Evolutionary conservation across 2,113 vertebrate genomes (phyloP).

Genomic region (Balaeniceps rex): DNA sequence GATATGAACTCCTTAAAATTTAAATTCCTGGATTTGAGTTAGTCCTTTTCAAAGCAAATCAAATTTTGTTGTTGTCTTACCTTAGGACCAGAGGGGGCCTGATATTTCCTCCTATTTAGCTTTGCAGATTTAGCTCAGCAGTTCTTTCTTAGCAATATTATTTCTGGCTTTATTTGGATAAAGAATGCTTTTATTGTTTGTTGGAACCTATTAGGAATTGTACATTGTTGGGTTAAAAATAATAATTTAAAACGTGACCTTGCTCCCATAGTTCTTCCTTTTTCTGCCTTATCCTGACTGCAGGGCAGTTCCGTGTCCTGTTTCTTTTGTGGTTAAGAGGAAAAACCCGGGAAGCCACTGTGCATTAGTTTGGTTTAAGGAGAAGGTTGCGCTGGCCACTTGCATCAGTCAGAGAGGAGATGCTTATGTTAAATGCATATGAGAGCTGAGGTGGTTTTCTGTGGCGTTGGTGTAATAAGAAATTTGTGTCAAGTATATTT

Average conservation of each 20-base stretch:
- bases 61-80: background rate
- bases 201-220: background rate
- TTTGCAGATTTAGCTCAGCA: background rate
- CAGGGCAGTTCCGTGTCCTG: background rate
- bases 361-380: background rate
- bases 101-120: background rate
- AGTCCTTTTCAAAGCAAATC: background rate
- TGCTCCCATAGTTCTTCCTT: background rate
- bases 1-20: background rate
- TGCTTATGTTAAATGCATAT: accelerated
- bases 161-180: background rate
- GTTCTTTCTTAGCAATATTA: background rate
- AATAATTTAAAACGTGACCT: background rate
- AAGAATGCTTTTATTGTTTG: background rate
- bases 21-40: background rate
- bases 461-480: background rate
- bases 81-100: background rate
- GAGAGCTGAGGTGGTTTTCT: background rate
- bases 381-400: background rate
- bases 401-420: background rate
- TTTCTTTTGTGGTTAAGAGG: background rate
- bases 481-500: background rate
- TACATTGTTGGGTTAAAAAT: background rate
- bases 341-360: background rate
- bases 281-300: background rate